Base-by-base conservation (phyloP, 2,113 vertebrate species). In the Haemorhous mexicanus region DNA sequence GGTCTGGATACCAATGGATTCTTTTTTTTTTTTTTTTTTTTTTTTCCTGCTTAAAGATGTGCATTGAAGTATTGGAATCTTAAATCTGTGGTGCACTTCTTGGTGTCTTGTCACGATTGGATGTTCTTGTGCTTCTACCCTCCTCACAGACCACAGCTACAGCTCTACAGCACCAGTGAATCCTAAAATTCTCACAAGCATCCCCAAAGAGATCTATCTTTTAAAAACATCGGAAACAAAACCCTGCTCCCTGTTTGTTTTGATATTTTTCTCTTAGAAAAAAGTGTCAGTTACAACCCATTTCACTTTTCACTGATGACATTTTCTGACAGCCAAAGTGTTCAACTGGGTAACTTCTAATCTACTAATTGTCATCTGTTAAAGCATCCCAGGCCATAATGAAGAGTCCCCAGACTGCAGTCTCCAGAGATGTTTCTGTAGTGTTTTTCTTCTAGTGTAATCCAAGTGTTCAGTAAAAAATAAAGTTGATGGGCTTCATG, bases 241-340 rank as follows among this genome's bases (percentile, higher is more conserved):
- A 17, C 8, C 6, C 9, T 49, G 5, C 47, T 87, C 18, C 11
- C 16, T 58, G 10, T 55, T 63, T 79, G 33, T 46, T 85, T 73
- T 41, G 75, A 32, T 23, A 50, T 41, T 62, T 81, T 80, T 49
- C 30, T 72, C 27, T 53, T 33, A 24, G 13, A 10, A 41, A 46
- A 64, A 67, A 39, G 13, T 28, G 58, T 80, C 66, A 80, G 10
- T 66, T 94, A 67, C 33, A 82, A 46, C n/a, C 32, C 56, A 37
- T 86, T 93, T 94, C 32, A 59, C 44, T 94, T 91, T 56, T 84
- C 30, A 67, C 66, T 93, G 30, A 63, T 85, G 30, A 10, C 9
- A 6, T 92, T 82, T 96, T 83, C 75, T 96, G 85, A 83, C 86
- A 94, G 88, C 37, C 32, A 16, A 74, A 89, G 44, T 49, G 16